Evolutionary conservation across 2,888 invertebrate genomes (phyloP), one percentile per base, ranked within the genome.

Genomic region (Lysandra coridon): DNA sequence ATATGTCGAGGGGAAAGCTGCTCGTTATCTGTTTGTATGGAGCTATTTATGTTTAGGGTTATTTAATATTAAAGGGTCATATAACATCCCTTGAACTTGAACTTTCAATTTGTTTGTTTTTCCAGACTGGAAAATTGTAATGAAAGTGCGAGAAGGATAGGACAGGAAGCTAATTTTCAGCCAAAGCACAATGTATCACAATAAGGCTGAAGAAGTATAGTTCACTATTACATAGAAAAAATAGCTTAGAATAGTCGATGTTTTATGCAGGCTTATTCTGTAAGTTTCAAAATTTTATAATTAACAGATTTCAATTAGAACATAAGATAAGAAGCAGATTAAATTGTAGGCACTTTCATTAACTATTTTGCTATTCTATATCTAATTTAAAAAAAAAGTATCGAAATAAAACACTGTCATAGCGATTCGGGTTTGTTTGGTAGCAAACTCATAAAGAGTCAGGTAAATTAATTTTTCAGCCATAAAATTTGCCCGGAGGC

Each of bases 1-100:
- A 92, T 88, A 91, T 91, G 92, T 87, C 89, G 89, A 84, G 84
- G 83, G 83, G 84, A 79, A 74, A 79, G 79, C 64, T 78, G 53
- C 40, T 73, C 64, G 44, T 78, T 78, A 30, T 69, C 69, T 69
- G 69, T 69, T 69, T 69, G 69, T 69, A 17, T 37, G 33, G 37
- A 69, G 69, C 64, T 69, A 69, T 69, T 69, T 5, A 69, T 69
- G 14, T 69, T 69, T 69, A 37, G 69, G 69, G 33, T 37, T 69
- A 69, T 4, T 57, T 17, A 49, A 17, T 57, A 57, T 57, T 57
- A 17, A 57, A 17, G 17, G 53, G 17, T 17, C 57, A 57, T 53
- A 40, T 12, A 17, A 17, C 57, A 57, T 57, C 57, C 57, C 57
- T 57, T 57, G 17, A 57, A 57, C 57, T 57, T 17, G 17, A 57